Evolutionary conservation across 92 coral and sea anemone genomes (phyloP).

Genomic region (Porites evermanni): DNA sequence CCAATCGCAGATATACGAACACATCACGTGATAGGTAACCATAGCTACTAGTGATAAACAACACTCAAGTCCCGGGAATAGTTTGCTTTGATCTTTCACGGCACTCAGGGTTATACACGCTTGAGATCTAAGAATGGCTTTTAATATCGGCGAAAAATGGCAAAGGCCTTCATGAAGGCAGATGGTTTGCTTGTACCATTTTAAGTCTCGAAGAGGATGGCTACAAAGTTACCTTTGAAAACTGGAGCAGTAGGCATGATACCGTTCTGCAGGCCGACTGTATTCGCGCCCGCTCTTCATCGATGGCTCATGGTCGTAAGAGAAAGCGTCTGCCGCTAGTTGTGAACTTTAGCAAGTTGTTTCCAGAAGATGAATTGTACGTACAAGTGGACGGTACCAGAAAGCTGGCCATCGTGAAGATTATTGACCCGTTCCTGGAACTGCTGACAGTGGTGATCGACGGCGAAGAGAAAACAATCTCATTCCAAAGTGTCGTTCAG

Average conservation of each 20-base stretch:
- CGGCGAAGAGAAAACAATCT: not conserved
- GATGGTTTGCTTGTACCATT: not conserved
- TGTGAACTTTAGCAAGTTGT: not conserved
- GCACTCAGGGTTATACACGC: no score
- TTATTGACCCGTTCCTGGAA: not conserved
- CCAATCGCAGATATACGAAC: no score
- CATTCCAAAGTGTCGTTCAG: not conserved
- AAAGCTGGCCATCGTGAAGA: not conserved
- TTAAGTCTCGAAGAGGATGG: not conserved
- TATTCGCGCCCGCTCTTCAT: not conserved
- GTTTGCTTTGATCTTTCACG: no score
- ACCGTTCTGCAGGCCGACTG: not conserved
- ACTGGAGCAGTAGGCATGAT: not conserved
- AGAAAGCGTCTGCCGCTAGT: not conserved
- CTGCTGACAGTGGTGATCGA: not conserved
- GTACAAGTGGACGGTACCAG: not conserved
- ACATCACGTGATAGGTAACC: no score
- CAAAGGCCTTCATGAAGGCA: conserved; percentile 12
- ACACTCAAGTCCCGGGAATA: no score
- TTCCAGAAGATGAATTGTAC: not conserved
- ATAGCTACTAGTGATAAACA: no score
- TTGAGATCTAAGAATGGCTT: no score
- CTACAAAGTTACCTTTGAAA: not conserved
- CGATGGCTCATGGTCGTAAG: not conserved
- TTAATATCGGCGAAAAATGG: no score